Evolutionary conservation across 2,113 vertebrate species (phyloP), one percentile per base, ranked within the genome.

Genomic region (Pampusana beccarii): DNA sequence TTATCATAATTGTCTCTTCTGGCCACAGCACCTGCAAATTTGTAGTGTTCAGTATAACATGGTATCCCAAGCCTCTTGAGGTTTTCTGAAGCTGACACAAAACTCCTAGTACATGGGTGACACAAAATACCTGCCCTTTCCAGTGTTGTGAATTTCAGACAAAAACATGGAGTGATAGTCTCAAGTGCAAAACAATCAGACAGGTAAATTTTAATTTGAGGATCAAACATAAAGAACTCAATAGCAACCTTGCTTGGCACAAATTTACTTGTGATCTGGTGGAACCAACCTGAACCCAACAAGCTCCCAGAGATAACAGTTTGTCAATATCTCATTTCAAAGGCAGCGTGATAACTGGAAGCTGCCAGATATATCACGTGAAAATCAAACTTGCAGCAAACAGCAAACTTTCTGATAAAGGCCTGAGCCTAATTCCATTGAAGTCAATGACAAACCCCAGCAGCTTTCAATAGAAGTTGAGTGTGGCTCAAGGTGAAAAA

Each of bases 281-380:
- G 4, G 84, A 90, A 90, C 86, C 71, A 72, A 56, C 93, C 64
- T 84, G 64, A 88, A 79, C 80, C 46, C 71, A 93, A 61, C 42
- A 87, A 93, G 73, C 67, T 90, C 50, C 29, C 57, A 46, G 78
- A 96, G 95, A 94, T 95, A 96, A 92, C 44, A 94, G 84, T 81
- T 94, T 89, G 92, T 96, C 92, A 78, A 93, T 95, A 94, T 85
- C 70, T 80, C 75, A 82, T 89, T 93, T 95, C 82, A 95, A 93
- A 96, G 80, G 73, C 91, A 92, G 54, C 25, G 14, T 44, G 80
- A 89, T 92, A 96, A 94, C 65, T 78, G 73, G 94, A 90, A 94
- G 80, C 80, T 94, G 80, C 60, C 57, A 92, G 75, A 87, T 84
- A 79, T 40, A 95, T 91, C 85, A 64, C 83, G 70, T 69, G 67